Conservation (phyloP, 2,888 invertebrate genomes). For the Euzophera pinguis region DNA sequence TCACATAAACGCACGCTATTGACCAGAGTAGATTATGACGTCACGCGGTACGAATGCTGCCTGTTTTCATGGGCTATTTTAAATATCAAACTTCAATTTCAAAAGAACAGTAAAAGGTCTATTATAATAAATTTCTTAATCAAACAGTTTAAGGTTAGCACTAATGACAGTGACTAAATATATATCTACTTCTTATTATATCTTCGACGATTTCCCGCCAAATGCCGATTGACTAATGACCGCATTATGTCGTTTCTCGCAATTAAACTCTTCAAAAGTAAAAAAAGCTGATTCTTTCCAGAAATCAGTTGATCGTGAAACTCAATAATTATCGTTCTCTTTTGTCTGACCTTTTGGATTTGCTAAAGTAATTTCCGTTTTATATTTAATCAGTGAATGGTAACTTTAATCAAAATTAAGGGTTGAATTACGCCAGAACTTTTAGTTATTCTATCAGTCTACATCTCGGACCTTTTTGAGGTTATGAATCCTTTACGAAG, state of each 20-base stretch:
- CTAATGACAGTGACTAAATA: no score
- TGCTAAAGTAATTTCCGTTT: constrained; percentile 9
- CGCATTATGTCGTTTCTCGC: constrained; percentile 25
- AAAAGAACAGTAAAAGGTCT: no score
- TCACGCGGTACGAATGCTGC: no score
- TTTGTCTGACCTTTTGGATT: constrained; percentile 24
- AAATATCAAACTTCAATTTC: no score
- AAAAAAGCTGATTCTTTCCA: constrained; percentile 31
- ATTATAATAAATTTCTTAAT: no score
- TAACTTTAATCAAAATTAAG: neutral
- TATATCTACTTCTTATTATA: neutral
- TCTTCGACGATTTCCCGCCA: neutral
- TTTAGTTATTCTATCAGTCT: no score
- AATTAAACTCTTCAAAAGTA: constrained; percentile 28
- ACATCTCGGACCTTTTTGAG: no score
- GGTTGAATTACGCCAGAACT: neutral
- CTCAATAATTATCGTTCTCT: constrained; percentile 28
- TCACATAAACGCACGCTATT: no score
- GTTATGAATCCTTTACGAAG: no score
- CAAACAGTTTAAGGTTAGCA: no score
- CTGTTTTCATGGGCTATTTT: no score
- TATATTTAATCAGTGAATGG: neutral
- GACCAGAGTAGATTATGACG: no score
- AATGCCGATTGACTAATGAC: constrained; percentile 20
- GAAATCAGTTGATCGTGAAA: constrained; percentile 29